phyloP scores from a whole-genome alignment of 2,888 invertebrate species.

The Macroteleia sp. region DNA sequence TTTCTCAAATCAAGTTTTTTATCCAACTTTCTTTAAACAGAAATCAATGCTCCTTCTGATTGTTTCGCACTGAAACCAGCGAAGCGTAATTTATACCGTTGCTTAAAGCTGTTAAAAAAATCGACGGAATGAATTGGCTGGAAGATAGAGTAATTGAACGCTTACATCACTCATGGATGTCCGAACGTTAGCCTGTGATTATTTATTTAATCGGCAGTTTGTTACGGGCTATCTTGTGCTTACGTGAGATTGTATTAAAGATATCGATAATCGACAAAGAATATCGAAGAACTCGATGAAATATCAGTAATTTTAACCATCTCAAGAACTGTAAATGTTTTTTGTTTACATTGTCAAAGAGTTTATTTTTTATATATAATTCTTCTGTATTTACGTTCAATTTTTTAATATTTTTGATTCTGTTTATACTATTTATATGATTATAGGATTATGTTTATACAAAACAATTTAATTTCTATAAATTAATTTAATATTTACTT shows the following conservation, averaged over 20 bases:
- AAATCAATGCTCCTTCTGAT: background rate
- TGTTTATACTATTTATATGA: too few relatives aligned
- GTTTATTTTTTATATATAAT: too few relatives aligned
- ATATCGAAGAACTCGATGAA: slow-evolving; percentile 19
- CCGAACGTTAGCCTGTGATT: slow-evolving; percentile 43
- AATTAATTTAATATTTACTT: too few relatives aligned
- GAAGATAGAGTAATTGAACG: slow-evolving; percentile 58
- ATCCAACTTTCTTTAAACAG: background rate
- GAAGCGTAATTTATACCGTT: slow-evolving; percentile 20
- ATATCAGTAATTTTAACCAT: slow-evolving; percentile 30
- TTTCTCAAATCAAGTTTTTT: too few relatives aligned
- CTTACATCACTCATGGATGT: slow-evolving; percentile 42
- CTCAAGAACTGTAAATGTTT: slow-evolving; percentile 3
- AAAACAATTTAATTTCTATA: too few relatives aligned
- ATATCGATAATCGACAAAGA: slow-evolving; percentile 47
- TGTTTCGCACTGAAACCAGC: slow-evolving; percentile 7
- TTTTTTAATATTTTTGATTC: too few relatives aligned
- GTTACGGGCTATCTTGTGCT: slow-evolving; percentile 28
- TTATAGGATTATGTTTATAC: too few relatives aligned
- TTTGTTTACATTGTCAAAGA: too few relatives aligned
- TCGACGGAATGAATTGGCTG: slow-evolving; percentile 45
- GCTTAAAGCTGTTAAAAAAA: slow-evolving; percentile 43
- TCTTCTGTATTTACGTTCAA: too few relatives aligned
- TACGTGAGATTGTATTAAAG: slow-evolving; percentile 37
- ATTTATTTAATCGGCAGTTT: slow-evolving; percentile 56